Conservation (phyloP, 2,797 vertebrate genomes). For the Pantherophis alleghaniensis region DNA sequence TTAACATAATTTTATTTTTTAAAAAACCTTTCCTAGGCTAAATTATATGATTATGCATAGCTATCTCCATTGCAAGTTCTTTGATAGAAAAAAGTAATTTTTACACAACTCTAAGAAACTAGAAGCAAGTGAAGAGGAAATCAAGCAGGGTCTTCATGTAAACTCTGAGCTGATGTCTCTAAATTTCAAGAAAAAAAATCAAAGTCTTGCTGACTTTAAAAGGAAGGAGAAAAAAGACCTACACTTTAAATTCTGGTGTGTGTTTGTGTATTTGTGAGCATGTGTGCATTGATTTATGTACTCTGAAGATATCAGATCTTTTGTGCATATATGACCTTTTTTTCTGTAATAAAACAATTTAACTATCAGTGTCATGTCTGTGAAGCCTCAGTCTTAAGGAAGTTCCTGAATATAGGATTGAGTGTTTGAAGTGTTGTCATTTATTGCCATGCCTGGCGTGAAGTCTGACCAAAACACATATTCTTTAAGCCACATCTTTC, state of each 20-base stretch:
- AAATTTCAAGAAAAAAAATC: no score
- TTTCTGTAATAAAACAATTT: neutral
- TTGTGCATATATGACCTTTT: neutral
- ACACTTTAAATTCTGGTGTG: no score
- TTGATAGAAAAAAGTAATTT: neutral
- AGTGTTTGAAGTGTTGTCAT: neutral
- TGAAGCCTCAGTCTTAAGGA: neutral
- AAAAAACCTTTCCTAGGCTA: neutral
- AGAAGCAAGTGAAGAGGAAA: neutral
- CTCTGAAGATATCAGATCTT: neutral
- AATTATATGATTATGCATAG: neutral
- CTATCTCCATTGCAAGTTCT: neutral
- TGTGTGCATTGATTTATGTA: neutral
- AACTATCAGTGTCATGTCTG: neutral
- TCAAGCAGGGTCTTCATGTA: neutral
- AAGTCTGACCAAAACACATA: neutral
- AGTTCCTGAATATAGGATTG: neutral
- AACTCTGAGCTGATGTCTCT: no score
- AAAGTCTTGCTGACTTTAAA: no score
- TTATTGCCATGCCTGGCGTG: neutral
- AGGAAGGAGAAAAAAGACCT: no score
- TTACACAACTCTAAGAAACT: neutral
- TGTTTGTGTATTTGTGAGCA: no score
- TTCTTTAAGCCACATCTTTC: neutral
- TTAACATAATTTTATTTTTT: neutral